Conservation (phyloP, 2,797 vertebrate species). For the Meda fulgida region DNA sequence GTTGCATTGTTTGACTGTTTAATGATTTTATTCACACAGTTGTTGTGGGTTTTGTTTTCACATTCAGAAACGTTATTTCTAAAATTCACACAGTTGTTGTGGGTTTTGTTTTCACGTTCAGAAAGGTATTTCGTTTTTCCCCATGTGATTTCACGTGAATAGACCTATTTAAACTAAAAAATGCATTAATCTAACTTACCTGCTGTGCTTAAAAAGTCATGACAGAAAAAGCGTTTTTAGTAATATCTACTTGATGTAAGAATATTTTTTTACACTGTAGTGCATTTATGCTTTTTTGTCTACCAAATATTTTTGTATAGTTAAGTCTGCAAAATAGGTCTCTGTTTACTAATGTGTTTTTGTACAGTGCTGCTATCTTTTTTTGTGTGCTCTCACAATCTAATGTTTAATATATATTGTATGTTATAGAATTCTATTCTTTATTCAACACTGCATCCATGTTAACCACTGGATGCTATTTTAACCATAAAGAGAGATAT, state of each 20-base stretch:
- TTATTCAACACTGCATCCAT: background rate
- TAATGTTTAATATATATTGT: background rate
- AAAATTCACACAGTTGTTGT: no score
- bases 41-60: no score
- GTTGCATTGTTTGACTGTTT: conserved; percentile 16
- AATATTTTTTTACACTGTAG: background rate
- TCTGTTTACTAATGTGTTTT: background rate
- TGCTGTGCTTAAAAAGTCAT: background rate
- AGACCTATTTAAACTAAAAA: background rate
- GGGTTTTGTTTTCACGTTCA: background rate
- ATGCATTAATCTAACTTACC: background rate
- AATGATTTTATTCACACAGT: conserved; percentile 8
- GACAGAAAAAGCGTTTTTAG: background rate
- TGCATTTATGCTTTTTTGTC: background rate
- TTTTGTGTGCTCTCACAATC: background rate
- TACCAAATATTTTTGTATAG: background rate
- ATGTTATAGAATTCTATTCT: background rate
- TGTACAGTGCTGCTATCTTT: background rate
- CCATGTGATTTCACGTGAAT: background rate
- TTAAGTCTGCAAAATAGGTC: background rate
- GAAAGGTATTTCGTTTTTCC: background rate
- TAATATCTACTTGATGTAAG: background rate
- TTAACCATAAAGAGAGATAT: background rate
- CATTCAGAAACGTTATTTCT: no score
- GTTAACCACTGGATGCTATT: background rate